A percentile compares a stretch with the other conserved stretches of the same genome.
Evolutionary conservation across 1,140 invertebrate genomes (phyloP).

Genomic region (Drosophila arawakana): DNA sequence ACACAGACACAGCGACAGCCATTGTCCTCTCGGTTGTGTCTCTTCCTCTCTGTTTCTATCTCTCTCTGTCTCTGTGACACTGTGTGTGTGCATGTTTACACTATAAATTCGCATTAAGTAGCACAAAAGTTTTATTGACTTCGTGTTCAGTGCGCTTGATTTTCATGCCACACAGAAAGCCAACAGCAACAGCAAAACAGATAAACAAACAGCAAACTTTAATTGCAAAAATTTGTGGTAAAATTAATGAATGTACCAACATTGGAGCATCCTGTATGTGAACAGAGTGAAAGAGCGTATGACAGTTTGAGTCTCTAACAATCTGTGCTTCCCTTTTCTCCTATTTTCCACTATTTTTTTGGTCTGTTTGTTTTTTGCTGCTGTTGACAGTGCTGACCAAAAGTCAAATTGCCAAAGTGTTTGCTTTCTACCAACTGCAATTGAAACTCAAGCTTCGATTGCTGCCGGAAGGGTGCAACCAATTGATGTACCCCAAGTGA

Average conservation of each 20-base stretch:
- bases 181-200: conserved; percentile 51
- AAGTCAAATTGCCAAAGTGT: conserved; percentile 82
- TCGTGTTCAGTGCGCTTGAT: conserved; percentile 76
- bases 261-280: conserved; percentile 19
- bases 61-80: conserved; percentile 23
- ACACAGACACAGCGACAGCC: conserved; percentile 35
- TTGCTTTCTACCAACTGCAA: conserved; percentile 67
- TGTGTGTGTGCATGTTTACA: conserved; percentile 72
- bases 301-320: not conserved
- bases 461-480: conserved; percentile 28
- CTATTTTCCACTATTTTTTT: conserved; percentile 1
- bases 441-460: conserved; percentile 41
- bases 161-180: conserved; percentile 53
- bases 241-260: conserved; percentile 76
- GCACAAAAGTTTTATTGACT: conserved; percentile 82
- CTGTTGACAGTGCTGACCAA: conserved; percentile 78
- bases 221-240: conserved; percentile 82
- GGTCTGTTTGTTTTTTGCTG: conserved; percentile 40
- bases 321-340: not conserved
- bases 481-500: conserved; percentile 48
- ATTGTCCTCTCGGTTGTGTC: conserved; percentile 35
- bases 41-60: not conserved
- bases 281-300: not conserved
- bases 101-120: conserved; percentile 83
- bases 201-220: conserved; percentile 82